Conservation (phyloP, 2,888 invertebrate species). For the Tortrix viridana region DNA sequence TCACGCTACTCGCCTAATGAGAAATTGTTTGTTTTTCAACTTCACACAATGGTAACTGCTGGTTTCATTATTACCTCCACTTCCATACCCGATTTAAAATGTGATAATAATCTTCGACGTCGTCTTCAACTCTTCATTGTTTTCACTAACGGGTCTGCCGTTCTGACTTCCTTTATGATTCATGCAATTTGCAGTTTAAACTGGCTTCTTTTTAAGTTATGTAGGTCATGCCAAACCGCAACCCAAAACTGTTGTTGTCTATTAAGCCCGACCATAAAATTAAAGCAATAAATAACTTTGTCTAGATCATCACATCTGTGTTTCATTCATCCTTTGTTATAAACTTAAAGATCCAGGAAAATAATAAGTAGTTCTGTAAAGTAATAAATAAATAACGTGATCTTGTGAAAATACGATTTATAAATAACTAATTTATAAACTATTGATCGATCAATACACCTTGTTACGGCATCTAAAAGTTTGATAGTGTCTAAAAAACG, state of each 20-base stretch:
- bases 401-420: constrained; percentile 14
- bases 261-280: not conserved
- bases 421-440: constrained; percentile 24
- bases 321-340: too few species aligned
- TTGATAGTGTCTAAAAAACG: constrained; percentile 41
- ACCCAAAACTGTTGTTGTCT: constrained; percentile 2
- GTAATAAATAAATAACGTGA: constrained; percentile 13
- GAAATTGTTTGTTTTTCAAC: constrained; percentile 80
- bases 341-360: not conserved
- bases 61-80: constrained; percentile 69
- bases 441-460: constrained; percentile 13
- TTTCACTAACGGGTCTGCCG: constrained; percentile 29
- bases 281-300: not conserved
- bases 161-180: constrained; percentile 28
- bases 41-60: constrained; percentile 71
- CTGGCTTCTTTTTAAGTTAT: constrained; percentile 16
- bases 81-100: constrained; percentile 57
- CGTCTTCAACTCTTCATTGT: constrained; percentile 37
- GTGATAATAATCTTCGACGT: constrained; percentile 55
- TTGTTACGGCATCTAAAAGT: constrained; percentile 32
- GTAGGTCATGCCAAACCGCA: constrained; percentile 1
- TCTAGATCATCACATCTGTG: not conserved
- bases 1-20: constrained; percentile 78
- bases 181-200: constrained; percentile 19
- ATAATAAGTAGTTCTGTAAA: constrained; percentile 29